Base-by-base conservation (phyloP, 2,113 vertebrate genomes). In the Struthio camelus region DNA sequence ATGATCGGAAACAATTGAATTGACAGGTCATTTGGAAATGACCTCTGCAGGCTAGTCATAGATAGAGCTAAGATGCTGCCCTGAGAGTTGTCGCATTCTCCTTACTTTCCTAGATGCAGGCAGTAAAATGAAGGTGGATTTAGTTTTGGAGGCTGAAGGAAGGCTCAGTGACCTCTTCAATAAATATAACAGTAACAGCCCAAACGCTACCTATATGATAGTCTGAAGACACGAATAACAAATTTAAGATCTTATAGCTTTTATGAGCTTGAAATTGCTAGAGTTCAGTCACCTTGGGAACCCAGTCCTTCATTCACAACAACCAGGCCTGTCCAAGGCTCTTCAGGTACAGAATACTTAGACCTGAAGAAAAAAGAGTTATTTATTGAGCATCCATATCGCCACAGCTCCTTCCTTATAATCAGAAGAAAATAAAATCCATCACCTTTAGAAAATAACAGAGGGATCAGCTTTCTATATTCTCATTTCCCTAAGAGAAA, bases 311-410 rank as follows among this genome's bases (percentile, higher is more conserved):
- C 34, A n/a, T 20, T 66, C 64, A 46, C 51, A 67, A 23, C 23
- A 48, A 17, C 48, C 44, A 3, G 32, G 28, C 25, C 44, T 64
- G 30, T 10, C 65, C 19, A 64, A 46, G 56, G 19, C 40, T 46
- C 51, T n/a, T n/a, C 51, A 51, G 25, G n/a, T 38, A 50, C 38
- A 17, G 38, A n/a, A n/a, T 44, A 76, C 4, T 17, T 85, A 6
- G 2, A 30, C 23, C 30, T 23, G 58, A 61, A 51, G 38, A 38
- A 34, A 46, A 46, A 8, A 6, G 11, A 22, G 27, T 38, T 44
- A 30, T 38, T n/a, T 23, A 9, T 20, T 1, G 8, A 46, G 10
- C 59, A 87, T 22, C 78, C 1, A 0, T 42, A 58, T 50, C 42
- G 71, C 58, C 24, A 3, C n/a, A 51, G 69, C 23, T 77, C 69